phyloP scores from a whole-genome alignment of 2,113 vertebrate genomes.

The Equus przewalskii region DNA sequence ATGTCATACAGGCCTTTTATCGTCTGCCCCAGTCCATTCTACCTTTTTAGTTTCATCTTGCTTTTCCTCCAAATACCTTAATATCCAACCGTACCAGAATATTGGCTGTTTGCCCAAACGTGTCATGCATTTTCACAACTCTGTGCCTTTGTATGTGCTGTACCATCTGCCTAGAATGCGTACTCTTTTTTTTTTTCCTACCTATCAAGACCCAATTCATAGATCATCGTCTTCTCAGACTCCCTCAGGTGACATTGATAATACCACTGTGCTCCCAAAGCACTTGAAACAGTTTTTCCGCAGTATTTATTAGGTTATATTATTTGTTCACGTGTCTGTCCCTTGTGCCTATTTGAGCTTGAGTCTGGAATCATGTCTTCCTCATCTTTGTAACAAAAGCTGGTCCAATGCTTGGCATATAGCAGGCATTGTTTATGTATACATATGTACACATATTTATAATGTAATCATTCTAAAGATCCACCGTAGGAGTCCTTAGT shows the following conservation, averaged over 20 bases:
- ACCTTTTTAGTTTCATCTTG: not conserved
- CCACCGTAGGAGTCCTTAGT: not conserved
- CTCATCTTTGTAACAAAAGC: constrained; percentile 8
- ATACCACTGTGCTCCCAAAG: not conserved
- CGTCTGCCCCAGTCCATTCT: not conserved
- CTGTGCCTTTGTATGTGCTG: not conserved
- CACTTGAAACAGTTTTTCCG: not conserved
- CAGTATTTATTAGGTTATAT: constrained; percentile 40
- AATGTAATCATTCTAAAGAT: not conserved
- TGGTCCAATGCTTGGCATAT: not conserved
- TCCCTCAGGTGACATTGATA: not conserved
- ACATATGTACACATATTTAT: not conserved
- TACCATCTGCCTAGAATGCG: not conserved
- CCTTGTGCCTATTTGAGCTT: not conserved
- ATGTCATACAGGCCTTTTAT: not conserved
- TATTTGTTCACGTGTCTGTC: constrained; percentile 30
- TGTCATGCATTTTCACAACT: not conserved
- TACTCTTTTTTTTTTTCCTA: not conserved
- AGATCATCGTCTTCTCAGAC: not conserved
- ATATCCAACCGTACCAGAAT: not conserved
- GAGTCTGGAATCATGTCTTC: constrained; percentile 32
- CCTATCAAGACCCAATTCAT: not conserved
- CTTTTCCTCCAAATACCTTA: not conserved
- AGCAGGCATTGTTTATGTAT: not conserved
- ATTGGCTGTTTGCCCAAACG: not conserved